These are phyloP conservation scores for Sycophaga agraensis DNA, from an alignment of 1,140 invertebrate genomes.

Conservation along the genomic window DNA sequence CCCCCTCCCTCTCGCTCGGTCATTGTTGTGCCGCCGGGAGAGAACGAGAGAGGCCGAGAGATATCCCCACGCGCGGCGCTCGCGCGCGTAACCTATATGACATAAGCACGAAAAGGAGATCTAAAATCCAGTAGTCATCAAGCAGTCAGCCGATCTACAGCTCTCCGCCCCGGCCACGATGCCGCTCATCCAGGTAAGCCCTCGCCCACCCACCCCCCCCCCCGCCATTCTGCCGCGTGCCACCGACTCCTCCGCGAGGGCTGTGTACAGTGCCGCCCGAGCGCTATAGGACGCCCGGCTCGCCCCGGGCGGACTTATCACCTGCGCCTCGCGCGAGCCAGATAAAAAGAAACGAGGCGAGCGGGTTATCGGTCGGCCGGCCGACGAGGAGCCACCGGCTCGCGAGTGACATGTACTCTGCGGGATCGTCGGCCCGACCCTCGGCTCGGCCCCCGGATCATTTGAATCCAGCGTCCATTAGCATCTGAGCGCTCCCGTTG, in stretches of 20 bases:
- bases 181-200: conserved; percentile 21
- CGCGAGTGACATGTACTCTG: too few relatives aligned
- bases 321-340: too few relatives aligned
- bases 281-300: not conserved
- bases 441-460: not conserved
- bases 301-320: not conserved
- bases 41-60: too few relatives aligned
- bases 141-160: conserved; percentile 7
- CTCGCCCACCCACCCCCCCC: not conserved
- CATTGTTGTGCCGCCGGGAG: too few relatives aligned
- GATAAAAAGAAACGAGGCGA: not conserved
- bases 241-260: not conserved
- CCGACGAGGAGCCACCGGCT: too few relatives aligned
- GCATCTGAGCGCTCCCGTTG: too few relatives aligned
- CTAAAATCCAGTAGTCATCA: conserved; percentile 16
- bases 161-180: not conserved
- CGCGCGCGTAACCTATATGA: not conserved
- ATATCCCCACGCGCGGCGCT: not conserved
- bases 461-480: too few relatives aligned
- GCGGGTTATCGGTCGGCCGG: not conserved
- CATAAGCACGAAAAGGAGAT: conserved; percentile 8
- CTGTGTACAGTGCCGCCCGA: not conserved
- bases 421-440: too few relatives aligned
- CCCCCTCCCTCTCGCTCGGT: not conserved
- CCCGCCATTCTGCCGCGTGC: not conserved